phyloP scores from a whole-genome alignment of 2,113 vertebrate genomes.

The Mystacornis crossleyi region DNA sequence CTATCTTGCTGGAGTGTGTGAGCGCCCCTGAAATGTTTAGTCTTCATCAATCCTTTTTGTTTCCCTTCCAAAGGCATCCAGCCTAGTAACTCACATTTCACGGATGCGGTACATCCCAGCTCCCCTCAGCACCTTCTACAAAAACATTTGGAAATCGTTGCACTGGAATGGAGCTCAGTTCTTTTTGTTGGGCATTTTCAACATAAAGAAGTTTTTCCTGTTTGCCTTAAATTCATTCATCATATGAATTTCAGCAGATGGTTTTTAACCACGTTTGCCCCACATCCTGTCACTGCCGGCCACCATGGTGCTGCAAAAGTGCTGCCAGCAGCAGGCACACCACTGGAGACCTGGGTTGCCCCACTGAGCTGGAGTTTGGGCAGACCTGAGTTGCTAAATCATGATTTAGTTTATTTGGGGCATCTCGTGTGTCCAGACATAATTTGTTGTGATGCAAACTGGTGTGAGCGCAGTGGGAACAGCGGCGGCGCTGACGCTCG shows the following conservation, averaged over 20 bases:
- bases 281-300: not conserved
- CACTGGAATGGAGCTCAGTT: not conserved
- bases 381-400: not conserved
- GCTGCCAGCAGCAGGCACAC: not conserved
- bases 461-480: not conserved
- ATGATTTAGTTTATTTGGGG: not conserved
- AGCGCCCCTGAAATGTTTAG: constrained; percentile 10
- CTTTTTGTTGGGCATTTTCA: not conserved
- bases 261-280: not conserved
- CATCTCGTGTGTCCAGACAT: not conserved
- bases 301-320: rapidly evolving
- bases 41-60: constrained; percentile 10
- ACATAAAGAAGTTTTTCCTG: not conserved
- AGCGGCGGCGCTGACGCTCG: rapidly evolving
- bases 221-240: not conserved
- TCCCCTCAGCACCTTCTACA: not conserved
- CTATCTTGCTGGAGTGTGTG: constrained; percentile 22
- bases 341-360: not conserved
- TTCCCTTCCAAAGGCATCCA: constrained; percentile 29
- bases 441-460: not conserved
- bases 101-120: not conserved
- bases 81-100: constrained; percentile 13
- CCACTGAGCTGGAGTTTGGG: not conserved
- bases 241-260: not conserved
- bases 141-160: not conserved